Evolutionary conservation across 2,797 vertebrate genomes (phyloP).

Genomic region (Micrastur ruficollis): DNA sequence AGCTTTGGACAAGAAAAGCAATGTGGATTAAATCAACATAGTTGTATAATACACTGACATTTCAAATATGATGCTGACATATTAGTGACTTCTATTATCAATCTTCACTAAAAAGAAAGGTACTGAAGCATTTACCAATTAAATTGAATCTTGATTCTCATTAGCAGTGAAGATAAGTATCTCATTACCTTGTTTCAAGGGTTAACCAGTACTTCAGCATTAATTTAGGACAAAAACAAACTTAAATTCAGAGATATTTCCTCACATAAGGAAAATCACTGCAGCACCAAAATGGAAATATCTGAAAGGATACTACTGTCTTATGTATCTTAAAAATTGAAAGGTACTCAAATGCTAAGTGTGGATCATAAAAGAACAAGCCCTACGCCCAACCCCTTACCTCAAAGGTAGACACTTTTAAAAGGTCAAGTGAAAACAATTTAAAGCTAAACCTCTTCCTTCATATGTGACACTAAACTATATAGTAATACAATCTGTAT

Average conservation of each 20-base stretch:
- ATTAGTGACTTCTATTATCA: neutral
- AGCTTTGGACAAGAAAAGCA: neutral
- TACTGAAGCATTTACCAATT: neutral
- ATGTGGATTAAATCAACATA: neutral
- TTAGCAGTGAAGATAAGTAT: neutral
- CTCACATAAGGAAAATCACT: neutral
- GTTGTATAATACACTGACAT: neutral
- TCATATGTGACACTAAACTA: neutral
- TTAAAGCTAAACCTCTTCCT: neutral
- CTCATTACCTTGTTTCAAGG: neutral
- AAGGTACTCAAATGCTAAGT: neutral
- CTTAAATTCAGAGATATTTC: neutral
- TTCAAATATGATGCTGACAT: neutral
- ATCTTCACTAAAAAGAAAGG: neutral
- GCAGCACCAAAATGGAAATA: neutral
- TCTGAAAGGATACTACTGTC: neutral
- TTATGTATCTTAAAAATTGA: neutral
- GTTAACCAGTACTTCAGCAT: neutral
- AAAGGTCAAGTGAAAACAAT: neutral
- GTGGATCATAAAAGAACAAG: neutral
- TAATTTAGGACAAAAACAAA: neutral
- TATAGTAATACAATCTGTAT: neutral
- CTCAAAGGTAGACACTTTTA: neutral
- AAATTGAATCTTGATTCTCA: neutral
- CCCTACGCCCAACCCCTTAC: accelerated